These are phyloP conservation scores for Yasuhikotakia modesta DNA, from an alignment of 2,797 vertebrate species.

Conservation along the genomic window DNA sequence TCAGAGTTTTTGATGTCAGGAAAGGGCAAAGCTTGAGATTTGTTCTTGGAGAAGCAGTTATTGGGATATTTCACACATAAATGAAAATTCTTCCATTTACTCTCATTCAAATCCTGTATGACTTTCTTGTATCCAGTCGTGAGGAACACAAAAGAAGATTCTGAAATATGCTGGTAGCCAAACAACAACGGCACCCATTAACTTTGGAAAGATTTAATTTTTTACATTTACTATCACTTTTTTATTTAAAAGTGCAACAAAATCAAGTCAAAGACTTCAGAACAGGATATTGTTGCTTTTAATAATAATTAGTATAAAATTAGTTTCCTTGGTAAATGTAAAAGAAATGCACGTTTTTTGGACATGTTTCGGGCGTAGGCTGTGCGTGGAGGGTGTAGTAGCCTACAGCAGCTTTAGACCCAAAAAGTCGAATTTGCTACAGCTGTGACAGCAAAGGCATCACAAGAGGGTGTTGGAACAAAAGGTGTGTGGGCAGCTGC, in stretches of 20 bases:
- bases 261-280: not conserved
- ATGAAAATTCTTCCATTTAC: too few relatives aligned
- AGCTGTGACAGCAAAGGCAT: conserved; percentile 70
- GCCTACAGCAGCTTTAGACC: conserved; percentile 63
- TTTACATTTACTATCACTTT: too few relatives aligned
- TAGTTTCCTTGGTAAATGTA: not conserved
- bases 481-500: conserved; percentile 79
- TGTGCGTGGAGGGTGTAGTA: conserved; percentile 3
- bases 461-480: conserved; percentile 65
- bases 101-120: too few relatives aligned
- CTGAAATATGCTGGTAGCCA: too few relatives aligned
- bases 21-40: conserved; percentile 68
- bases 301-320: not conserved
- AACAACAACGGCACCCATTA: too few relatives aligned
- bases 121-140: too few relatives aligned
- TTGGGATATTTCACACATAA: not conserved
- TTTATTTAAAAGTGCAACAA: conserved; percentile 19
- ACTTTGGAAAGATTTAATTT: too few relatives aligned
- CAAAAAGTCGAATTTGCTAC: conserved; percentile 66
- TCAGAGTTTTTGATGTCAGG: conserved; percentile 75
- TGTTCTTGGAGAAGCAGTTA: conserved; percentile 70
- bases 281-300: conserved; percentile 1
- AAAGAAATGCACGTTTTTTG: not conserved
- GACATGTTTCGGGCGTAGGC: not conserved
- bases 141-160: too few relatives aligned